Conservation (phyloP, 2,113 vertebrate genomes). For the Paradoxurus hermaphroditus region DNA sequence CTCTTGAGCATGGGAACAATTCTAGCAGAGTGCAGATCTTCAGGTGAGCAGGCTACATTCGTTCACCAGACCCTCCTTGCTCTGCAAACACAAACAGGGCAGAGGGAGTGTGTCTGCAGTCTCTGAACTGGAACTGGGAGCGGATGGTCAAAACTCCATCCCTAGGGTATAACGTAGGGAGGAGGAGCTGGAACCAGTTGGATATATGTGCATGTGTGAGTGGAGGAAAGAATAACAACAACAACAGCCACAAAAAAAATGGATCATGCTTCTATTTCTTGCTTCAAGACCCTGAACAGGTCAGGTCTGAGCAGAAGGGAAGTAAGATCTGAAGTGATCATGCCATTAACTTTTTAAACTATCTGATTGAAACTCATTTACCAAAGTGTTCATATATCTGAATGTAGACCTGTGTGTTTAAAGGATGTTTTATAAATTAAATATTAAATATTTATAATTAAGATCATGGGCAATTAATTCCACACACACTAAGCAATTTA, state of each 20-base stretch:
- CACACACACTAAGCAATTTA: slow-evolving; percentile 50
- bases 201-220: neutral
- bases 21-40: neutral
- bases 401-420: neutral
- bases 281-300: neutral
- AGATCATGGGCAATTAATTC: slow-evolving; percentile 63
- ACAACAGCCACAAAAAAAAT: neutral
- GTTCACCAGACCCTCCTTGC: neutral
- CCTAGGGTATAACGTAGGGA: fast-evolving
- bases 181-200: neutral
- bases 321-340: neutral
- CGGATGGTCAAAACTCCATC: neutral
- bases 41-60: fast-evolving
- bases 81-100: neutral
- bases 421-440: slow-evolving; percentile 55
- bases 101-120: neutral
- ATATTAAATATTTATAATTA: slow-evolving; percentile 60
- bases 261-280: neutral
- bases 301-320: neutral
- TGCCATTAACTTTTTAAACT: neutral
- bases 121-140: neutral
- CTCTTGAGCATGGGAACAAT: neutral
- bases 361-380: neutral
- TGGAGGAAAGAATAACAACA: neutral
- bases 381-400: slow-evolving; percentile 25